Base-by-base conservation (phyloP, 2,888 invertebrate genomes). In the Heterodera filipjevi region DNA sequence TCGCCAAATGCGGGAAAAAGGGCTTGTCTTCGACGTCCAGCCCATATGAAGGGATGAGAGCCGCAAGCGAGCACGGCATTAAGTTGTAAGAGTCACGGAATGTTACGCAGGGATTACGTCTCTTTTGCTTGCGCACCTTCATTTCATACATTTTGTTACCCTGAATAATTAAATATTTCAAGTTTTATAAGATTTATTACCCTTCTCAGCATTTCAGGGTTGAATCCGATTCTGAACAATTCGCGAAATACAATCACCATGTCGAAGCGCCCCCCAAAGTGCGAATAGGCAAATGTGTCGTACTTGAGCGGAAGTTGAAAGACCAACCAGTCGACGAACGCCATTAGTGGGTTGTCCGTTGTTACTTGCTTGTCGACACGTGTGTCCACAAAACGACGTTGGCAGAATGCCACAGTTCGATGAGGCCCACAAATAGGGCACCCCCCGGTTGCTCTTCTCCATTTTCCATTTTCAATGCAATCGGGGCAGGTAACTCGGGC, bases 281-380 rank as follows among this genome's bases (percentile, higher is more conserved):
- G 77, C 10, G 32, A 46, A 30, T 64, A 76, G 2, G 70, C 64
- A 10, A 71, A 64, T 14, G 76, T 71, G 16, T 76, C 71, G 14
- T 64, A 75, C 44, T 71, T 71, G 22, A 10, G n/a, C n/a, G 71
- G 71, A 1, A 71, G 3, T 19, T 59, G 10, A 22, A 33, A n/a
- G 77, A 76, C 35, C 5, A 76, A 10, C 76, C 76, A 76, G 6
- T 76, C 39, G 1, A 76, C 76, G 76, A 76, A 76, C 12, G n/a
- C 74, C 33, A 22, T 33, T n/a, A 76, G 22, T 74, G 76, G 76
- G n/a, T 77, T n/a, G 3, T 64, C 22, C 5, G 32, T 22, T 27
- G 8, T 22, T 2, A 30, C 53, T 66, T 27, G 33, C 3, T 72
- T n/a, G 32, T 76, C 75, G 1, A 53, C 53, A 22, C 2, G 10